Evolutionary conservation across 2,888 invertebrate species (phyloP).

Genomic region (Mechanitis mazaeus): DNA sequence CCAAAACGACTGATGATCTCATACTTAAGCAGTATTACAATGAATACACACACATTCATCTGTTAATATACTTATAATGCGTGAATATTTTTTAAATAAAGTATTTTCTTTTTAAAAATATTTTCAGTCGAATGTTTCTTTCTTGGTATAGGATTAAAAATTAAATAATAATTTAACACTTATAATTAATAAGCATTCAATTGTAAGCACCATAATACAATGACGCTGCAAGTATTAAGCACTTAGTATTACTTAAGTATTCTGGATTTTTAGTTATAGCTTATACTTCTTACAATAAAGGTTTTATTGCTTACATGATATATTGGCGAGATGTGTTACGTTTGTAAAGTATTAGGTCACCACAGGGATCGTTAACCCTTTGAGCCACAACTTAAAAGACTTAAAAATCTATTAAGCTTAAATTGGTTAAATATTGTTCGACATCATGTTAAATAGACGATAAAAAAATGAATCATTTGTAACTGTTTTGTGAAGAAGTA

Average conservation of each 20-base stretch:
- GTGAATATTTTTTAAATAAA: too few species aligned
- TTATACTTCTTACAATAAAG: conserved; percentile 26
- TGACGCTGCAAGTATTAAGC: conserved; percentile 25
- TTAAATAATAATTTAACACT: conserved; percentile 2
- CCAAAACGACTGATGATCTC: too few species aligned
- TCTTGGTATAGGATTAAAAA: conserved; percentile 1
- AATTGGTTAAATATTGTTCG: too few species aligned
- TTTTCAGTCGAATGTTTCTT: background rate
- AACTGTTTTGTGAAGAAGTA: too few species aligned
- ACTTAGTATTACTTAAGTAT: conserved; percentile 21
- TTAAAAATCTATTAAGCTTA: too few species aligned
- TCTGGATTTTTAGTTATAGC: too few species aligned
- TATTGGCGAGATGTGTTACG: conserved; percentile 57
- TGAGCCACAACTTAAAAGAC: conserved; percentile 50
- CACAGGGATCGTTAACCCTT: conserved; percentile 46
- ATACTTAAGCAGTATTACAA: too few species aligned
- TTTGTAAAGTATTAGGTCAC: conserved; percentile 45
- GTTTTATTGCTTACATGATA: conserved; percentile 64
- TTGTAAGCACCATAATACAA: conserved; percentile 6
- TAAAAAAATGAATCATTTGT: too few species aligned
- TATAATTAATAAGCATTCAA: conserved; percentile 2
- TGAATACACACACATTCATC: too few species aligned
- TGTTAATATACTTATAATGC: too few species aligned
- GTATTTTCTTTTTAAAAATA: background rate
- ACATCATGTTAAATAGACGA: too few species aligned